These are phyloP conservation scores for Lucilia sericata DNA, from an alignment of 1,140 invertebrate species.

Conservation along the genomic window DNA sequence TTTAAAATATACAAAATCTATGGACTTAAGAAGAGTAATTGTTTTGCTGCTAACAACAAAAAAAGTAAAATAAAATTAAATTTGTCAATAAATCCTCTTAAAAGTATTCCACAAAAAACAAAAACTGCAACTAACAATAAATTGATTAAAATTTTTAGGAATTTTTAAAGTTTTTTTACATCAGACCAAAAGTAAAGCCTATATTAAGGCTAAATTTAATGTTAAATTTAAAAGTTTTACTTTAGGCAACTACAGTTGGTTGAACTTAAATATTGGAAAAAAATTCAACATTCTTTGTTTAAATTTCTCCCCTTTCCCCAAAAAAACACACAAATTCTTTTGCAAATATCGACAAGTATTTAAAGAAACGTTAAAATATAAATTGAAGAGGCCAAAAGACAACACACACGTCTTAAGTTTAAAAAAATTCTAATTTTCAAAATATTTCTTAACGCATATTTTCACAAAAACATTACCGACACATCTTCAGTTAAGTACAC, in stretches of 20 bases:
- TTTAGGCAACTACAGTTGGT: too few species aligned
- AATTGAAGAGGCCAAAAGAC: too few species aligned
- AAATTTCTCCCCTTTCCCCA: too few species aligned
- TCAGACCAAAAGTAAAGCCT: too few species aligned
- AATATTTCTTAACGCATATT: slow-evolving; percentile 1
- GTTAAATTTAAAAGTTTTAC: too few species aligned
- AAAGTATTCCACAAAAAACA: neutral
- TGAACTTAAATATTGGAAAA: too few species aligned
- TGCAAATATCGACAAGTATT: neutral
- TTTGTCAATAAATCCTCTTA: neutral
- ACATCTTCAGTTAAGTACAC: neutral
- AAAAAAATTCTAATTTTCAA: slow-evolving; percentile 1
- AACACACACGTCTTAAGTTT: neutral
- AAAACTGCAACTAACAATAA: too few species aligned
- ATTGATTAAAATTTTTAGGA: too few species aligned
- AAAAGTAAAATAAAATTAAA: neutral
- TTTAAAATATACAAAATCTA: neutral
- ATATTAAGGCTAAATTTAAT: too few species aligned
- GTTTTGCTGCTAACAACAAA: neutral
- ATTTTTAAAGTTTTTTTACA: too few species aligned
- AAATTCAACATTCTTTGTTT: too few species aligned
- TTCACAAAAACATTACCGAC: neutral
- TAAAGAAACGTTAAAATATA: neutral
- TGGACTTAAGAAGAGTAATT: neutral
- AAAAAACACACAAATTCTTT: neutral